Conservation (phyloP, 1,140 invertebrate species). For the Lasioglossum baleicum region DNA sequence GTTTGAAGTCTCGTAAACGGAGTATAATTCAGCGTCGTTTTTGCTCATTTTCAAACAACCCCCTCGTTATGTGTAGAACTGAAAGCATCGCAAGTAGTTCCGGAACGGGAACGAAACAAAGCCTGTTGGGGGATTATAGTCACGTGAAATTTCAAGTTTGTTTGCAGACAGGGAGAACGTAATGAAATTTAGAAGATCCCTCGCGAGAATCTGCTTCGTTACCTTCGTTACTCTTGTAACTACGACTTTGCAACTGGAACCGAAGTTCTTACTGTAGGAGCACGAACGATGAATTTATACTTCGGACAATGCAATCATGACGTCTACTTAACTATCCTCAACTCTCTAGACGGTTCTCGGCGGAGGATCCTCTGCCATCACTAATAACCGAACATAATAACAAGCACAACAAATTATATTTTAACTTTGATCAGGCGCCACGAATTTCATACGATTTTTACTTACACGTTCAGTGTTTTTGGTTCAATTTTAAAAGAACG, state of each 20-base stretch:
- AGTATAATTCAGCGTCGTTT: background rate
- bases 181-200: slow-evolving; percentile 54
- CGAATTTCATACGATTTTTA: too few species aligned
- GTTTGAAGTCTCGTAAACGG: background rate
- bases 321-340: too few species aligned
- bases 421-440: too few species aligned
- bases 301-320: background rate
- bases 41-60: slow-evolving; percentile 4
- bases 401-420: too few species aligned
- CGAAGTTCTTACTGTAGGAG: slow-evolving; percentile 4
- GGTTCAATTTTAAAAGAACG: too few species aligned
- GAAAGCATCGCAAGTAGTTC: background rate
- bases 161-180: slow-evolving; percentile 33
- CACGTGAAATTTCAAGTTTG: slow-evolving; percentile 38
- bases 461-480: too few species aligned
- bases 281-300: background rate
- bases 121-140: slow-evolving; percentile 18
- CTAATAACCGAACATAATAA: too few species aligned
- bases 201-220: slow-evolving; percentile 51
- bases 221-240: slow-evolving; percentile 36
- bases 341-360: too few species aligned
- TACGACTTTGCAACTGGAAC: slow-evolving; percentile 29
- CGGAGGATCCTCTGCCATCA: too few species aligned
- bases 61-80: slow-evolving; percentile 33
- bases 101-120: slow-evolving; percentile 22